Conservation (phyloP, 2,797 vertebrate genomes). For the Allobates femoralis region DNA sequence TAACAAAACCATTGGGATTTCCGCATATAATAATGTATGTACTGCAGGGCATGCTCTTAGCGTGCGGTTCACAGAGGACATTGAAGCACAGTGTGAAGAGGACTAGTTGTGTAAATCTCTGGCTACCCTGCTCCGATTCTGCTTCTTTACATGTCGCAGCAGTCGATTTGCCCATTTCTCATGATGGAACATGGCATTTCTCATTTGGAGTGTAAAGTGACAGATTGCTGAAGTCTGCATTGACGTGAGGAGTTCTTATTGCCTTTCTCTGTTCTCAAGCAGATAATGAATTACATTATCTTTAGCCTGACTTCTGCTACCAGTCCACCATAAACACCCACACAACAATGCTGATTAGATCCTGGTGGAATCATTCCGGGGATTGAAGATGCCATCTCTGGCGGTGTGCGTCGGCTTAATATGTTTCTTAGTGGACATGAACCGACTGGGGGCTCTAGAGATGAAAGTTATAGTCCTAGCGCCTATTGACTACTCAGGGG, state of each 20-base stretch:
- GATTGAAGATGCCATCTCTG: constrained; percentile 27
- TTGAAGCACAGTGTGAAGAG: not conserved
- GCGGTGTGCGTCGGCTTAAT: not conserved
- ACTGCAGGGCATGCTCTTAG: not conserved
- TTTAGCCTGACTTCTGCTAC: constrained; percentile 14
- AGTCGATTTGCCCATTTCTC: not conserved
- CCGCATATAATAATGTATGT: constrained; percentile 15
- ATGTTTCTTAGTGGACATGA: not conserved
- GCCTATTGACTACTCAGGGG: constrained; percentile 10
- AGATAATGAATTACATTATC: constrained; percentile 54
- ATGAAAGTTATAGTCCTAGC: constrained; percentile 4
- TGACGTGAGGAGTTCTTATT: constrained; percentile 34
- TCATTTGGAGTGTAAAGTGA: constrained; percentile 20
- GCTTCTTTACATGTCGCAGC: not conserved
- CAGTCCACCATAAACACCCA: constrained; percentile 38
- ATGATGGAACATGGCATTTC: constrained; percentile 3
- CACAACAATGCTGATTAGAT: constrained; percentile 38
- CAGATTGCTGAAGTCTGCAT: constrained; percentile 45
- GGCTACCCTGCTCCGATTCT: not conserved
- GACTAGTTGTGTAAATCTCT: not conserved
- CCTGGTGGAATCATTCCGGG: not conserved
- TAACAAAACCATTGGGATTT: constrained; percentile 6
- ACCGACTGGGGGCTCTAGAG: constrained; percentile 2
- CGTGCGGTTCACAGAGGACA: not conserved
- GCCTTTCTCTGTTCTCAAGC: constrained; percentile 23